Evolutionary conservation across 23 tunicate genomes (phyloP), one percentile per base, ranked within the genome.

Genomic region (Styela clava): DNA sequence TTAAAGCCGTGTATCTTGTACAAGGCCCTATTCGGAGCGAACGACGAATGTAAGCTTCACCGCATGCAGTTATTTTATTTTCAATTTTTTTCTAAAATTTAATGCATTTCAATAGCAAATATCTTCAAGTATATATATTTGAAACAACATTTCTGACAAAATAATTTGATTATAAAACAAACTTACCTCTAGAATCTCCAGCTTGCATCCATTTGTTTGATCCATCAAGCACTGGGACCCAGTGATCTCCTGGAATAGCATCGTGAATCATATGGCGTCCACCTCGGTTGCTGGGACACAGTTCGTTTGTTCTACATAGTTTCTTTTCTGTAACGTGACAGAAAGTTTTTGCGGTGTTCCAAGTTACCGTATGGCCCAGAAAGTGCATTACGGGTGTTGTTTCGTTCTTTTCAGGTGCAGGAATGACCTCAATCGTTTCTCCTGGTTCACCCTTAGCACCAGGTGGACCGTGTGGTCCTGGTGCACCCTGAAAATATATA

Each of bases 161-260:
- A n/a, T n/a, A n/a, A n/a, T n/a, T n/a, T n/a, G n/a, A n/a, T n/a
- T n/a, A n/a, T n/a, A n/a, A n/a, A n/a, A n/a, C n/a, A n/a, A 37
- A 76, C 2, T 44, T 26, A 76, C 81, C 64, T 0, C 22, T 1
- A 29, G n/a, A 44, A 76, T 76, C 64, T 25, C 81, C 81, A 16
- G 37, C 52, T 52, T 76, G 33, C 28, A 52, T 29, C 81, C 81
- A 76, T 44, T 76, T 24, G 37, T 76, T 76, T 36, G 64, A 27
- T 12, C 29, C 64, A 44, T 76, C 64, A 22, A 52, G 27, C 5
- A 76, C 81, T 0, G 81, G 65, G 5, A 52, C 81, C 81, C 81
- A 76, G 24, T 76, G 67, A 2, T 76, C 81, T 21, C 81, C 81
- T 22, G 81, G 81, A 20, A 76, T 76, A 0, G 37, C 65, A 56